Evolutionary conservation across 2,888 invertebrate species (phyloP).

Genomic region (Drosophila longiperda): DNA sequence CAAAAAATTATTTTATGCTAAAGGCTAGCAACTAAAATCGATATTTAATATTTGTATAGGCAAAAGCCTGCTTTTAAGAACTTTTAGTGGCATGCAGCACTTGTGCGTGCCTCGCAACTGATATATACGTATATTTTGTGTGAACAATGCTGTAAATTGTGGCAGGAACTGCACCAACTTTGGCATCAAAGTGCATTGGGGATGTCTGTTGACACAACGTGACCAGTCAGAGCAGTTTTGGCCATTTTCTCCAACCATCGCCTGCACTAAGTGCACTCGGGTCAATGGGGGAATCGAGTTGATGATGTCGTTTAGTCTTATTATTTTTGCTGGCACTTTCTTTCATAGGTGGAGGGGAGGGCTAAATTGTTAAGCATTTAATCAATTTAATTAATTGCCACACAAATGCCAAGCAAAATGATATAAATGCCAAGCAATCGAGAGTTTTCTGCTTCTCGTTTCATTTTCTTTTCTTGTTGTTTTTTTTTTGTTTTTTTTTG

Average conservation of each 20-base stretch:
- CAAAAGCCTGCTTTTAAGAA: neutral
- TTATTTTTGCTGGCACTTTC: constrained; percentile 42
- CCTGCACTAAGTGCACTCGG: constrained; percentile 45
- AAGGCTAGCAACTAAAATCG: neutral
- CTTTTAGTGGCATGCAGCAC: neutral
- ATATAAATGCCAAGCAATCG: constrained; percentile 38
- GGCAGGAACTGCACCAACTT: constrained; percentile 55
- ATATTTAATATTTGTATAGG: neutral
- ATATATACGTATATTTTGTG: constrained; percentile 7
- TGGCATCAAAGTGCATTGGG: constrained; percentile 67
- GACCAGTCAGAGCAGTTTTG: constrained; percentile 53
- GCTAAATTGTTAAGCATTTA: constrained; percentile 66
- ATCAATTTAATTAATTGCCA: constrained; percentile 74
- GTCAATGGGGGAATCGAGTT: constrained; percentile 17
- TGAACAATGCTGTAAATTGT: constrained; percentile 37
- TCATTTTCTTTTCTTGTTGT: neutral
- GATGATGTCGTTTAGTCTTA: constrained; percentile 23
- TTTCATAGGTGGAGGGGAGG: constrained; percentile 36
- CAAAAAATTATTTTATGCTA: neutral
- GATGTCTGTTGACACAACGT: constrained; percentile 75
- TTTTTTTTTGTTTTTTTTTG: constrained; percentile 9
- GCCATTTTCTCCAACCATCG: constrained; percentile 48
- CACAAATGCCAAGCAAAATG: constrained; percentile 33
- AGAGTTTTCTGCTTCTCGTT: neutral
- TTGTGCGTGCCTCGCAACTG: constrained; percentile 1